phyloP scores from a whole-genome alignment of 2,113 vertebrate genomes.

The Furnarius figulus region DNA sequence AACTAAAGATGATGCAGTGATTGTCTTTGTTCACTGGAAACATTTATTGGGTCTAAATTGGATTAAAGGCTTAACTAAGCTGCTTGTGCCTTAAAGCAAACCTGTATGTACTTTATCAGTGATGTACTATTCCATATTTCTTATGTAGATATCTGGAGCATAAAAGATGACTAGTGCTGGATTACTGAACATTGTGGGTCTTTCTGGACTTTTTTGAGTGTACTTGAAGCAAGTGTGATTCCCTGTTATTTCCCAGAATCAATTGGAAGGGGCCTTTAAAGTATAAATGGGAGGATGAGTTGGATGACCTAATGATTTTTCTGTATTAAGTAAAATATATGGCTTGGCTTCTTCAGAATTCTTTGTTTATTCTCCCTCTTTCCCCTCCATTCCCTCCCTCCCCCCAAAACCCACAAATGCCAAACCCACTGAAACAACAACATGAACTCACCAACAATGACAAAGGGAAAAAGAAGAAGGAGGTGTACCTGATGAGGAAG shows the following conservation, averaged over 20 bases:
- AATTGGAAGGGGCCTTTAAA: not conserved
- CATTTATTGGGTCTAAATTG: not conserved
- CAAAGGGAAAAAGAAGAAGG: conserved; percentile 82
- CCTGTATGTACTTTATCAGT: not conserved
- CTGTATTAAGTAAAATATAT: not conserved
- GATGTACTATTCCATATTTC: not conserved
- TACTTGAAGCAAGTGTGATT: not conserved
- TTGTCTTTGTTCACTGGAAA: not conserved
- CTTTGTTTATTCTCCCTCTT: not conserved
- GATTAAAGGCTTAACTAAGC: not conserved
- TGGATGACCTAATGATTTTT: not conserved
- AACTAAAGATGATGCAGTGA: not conserved
- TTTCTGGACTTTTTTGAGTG: not conserved
- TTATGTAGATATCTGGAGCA: not conserved
- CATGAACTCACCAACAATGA: conserved; percentile 59
- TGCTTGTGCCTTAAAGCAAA: not conserved
- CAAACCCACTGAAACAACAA: not conserved
- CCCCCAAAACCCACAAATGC: not conserved
- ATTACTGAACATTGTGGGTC: not conserved
- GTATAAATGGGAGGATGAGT: not conserved
- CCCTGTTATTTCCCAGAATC: not conserved
- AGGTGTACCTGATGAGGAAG: conserved; percentile 59
- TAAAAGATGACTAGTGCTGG: not conserved
- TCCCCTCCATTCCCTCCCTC: fast-evolving
- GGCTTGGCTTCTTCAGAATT: not conserved